Percentiles rank a stretch among this genome's conserved stretches.
Evolutionary conservation across 2,888 invertebrate species (phyloP).

Genomic region (Lasioglossum vierecki): DNA sequence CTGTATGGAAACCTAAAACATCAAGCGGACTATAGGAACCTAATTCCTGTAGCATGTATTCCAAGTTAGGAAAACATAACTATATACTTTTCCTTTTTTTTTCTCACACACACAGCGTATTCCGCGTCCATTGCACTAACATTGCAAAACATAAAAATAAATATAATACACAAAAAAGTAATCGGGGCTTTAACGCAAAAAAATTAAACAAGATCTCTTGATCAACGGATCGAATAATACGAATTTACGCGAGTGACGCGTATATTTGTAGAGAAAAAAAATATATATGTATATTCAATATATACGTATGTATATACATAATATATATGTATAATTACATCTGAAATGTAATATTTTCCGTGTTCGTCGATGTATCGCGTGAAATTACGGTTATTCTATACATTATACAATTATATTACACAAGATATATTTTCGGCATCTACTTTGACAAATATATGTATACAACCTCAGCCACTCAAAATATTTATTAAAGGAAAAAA

Average conservation of each 20-base stretch:
- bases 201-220: neutral
- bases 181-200: neutral
- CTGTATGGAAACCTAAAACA: constrained; percentile 89
- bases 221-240: constrained; percentile 12
- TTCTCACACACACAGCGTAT: neutral
- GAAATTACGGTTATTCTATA: constrained; percentile 2
- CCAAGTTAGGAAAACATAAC: neutral
- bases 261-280: neutral
- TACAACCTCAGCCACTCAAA: constrained; percentile 26
- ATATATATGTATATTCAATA: neutral
- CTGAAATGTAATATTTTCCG: neutral
- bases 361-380: neutral
- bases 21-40: constrained; percentile 55
- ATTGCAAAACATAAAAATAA: constrained; percentile 12
- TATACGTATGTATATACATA: too few relatives aligned
- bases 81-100: constrained; percentile 15
- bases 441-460: constrained; percentile 35
- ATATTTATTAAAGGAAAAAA: constrained; percentile 37
- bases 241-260: neutral
- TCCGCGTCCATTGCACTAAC: neutral
- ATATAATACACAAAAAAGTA: neutral
- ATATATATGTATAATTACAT: neutral
- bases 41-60: neutral
- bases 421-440: constrained; percentile 26
- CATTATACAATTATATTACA: neutral